Conservation (phyloP, 2,888 invertebrate species). For the Fragum fragum region DNA sequence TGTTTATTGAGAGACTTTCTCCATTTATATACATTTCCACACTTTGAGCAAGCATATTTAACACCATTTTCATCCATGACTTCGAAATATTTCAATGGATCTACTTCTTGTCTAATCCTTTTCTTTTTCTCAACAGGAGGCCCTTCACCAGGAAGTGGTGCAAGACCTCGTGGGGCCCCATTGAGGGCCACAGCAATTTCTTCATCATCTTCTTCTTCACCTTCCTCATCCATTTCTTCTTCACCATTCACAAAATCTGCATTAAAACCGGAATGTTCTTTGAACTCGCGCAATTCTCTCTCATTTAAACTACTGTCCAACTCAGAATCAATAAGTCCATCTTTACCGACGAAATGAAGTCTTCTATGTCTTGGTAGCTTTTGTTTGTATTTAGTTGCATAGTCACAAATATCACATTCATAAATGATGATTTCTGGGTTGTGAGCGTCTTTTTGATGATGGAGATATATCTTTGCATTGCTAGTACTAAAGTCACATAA, state of each 20-base stretch:
- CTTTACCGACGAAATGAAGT: too few relatives aligned
- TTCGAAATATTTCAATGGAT: constrained; percentile 84
- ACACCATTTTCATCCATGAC: constrained; percentile 84
- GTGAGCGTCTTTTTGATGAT: constrained; percentile 81
- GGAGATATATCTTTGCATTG: constrained; percentile 78
- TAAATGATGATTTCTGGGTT: constrained; percentile 78
- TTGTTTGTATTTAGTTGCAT: too few relatives aligned
- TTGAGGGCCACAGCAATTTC: constrained; percentile 49
- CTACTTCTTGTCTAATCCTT: constrained; percentile 82
- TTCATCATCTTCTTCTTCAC: constrained; percentile 71
- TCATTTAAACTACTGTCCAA: constrained; percentile 70
- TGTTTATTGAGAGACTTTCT: constrained; percentile 86
- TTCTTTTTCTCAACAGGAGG: constrained; percentile 73
- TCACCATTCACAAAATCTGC: constrained; percentile 59
- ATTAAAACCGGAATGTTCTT: constrained; percentile 39
- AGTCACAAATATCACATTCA: too few relatives aligned
- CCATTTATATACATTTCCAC: constrained; percentile 87
- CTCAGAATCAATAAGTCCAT: constrained; percentile 65
- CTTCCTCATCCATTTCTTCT: constrained; percentile 64
- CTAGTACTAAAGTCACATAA: constrained; percentile 76
- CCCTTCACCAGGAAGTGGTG: constrained; percentile 23
- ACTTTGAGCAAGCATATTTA: constrained; percentile 86
- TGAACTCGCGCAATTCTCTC: constrained; percentile 57
- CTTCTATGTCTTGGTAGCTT: too few relatives aligned
- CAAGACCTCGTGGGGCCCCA: constrained; percentile 12